phyloP scores from a whole-genome alignment of 2,888 invertebrate species.

The Orthosia incerta region DNA sequence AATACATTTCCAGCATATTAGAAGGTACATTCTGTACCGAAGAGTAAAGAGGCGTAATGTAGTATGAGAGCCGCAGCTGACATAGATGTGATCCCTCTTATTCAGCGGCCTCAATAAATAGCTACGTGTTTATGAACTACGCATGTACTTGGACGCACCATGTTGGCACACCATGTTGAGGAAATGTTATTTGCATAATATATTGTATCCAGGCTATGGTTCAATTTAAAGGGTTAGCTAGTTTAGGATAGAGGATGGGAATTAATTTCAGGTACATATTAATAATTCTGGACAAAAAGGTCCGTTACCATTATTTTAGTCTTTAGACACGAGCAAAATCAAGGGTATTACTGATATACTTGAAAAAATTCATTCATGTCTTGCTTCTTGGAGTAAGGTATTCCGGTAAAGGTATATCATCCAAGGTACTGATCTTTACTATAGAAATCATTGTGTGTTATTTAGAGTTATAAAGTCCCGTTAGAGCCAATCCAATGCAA shows the following conservation, averaged over 20 bases:
- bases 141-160: slow-evolving; percentile 15
- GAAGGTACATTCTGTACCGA: no score
- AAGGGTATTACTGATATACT: neutral
- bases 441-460: no score
- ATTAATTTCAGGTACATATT: slow-evolving; percentile 2
- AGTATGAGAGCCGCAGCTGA: slow-evolving; percentile 30
- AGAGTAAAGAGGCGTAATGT: neutral
- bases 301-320: no score
- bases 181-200: slow-evolving; percentile 47
- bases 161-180: slow-evolving; percentile 18
- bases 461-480: no score
- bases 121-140: slow-evolving; percentile 24
- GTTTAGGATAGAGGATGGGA: neutral
- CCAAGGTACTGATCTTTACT: neutral
- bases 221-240: slow-evolving; percentile 4
- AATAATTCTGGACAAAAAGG: slow-evolving; percentile 8
- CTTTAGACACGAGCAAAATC: neutral
- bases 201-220: slow-evolving; percentile 26
- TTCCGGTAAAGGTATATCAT: no score
- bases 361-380: neutral
- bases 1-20: no score
- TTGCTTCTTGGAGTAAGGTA: neutral
- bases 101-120: slow-evolving; percentile 25
- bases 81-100: slow-evolving; percentile 26
- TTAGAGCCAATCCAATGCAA: no score